Conservation (phyloP, 2,797 vertebrate species). For the Acrocephalus scirpaceus region DNA sequence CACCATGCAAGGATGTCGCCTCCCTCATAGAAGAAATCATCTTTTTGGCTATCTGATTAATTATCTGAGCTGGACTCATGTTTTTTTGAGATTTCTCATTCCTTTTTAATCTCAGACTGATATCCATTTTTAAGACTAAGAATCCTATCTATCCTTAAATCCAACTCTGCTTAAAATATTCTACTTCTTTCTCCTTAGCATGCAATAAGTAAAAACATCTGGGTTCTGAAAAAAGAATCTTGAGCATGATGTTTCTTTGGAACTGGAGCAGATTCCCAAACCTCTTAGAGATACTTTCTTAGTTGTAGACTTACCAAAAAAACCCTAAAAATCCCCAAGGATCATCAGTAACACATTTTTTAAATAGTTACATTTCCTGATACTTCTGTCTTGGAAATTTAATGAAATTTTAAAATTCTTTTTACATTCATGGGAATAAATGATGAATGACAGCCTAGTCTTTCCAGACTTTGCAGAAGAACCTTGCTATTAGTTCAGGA, state of each 20-base stretch:
- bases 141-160: not conserved
- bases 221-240: not conserved
- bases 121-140: not conserved
- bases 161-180: not conserved
- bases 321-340: not conserved
- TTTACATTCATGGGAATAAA: not conserved
- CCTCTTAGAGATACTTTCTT: not conserved
- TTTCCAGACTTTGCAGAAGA: not conserved
- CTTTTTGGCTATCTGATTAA: not conserved
- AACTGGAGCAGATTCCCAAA: not conserved
- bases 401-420: not conserved
- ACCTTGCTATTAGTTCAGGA: not conserved
- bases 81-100: not conserved
- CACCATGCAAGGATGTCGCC: rapidly evolving
- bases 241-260: not conserved
- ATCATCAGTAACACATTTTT: not conserved
- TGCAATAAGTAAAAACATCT: not conserved
- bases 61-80: not conserved
- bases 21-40: not conserved
- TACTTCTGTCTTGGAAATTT: not conserved
- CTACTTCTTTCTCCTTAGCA: not conserved
- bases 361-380: not conserved
- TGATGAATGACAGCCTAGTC: not conserved
- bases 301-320: not conserved
- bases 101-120: not conserved